Evolutionary conservation across 2,797 vertebrate genomes (phyloP), one percentile per base, ranked within the genome.

Genomic region (Notamacropus eugenii): DNA sequence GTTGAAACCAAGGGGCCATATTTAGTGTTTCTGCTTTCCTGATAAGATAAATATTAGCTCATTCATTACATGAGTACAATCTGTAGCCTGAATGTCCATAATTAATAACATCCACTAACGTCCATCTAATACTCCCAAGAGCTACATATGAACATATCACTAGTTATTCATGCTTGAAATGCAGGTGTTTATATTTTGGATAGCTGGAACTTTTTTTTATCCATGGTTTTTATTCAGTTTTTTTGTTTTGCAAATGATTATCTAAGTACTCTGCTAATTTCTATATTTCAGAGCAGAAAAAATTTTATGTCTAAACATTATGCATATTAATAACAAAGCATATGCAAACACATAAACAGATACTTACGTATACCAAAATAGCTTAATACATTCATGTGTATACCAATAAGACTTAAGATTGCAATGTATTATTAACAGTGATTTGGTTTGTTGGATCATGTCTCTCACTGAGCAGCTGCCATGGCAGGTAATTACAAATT

Each of bases 401-500:
- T 13, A 91, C n/a, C 92, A 31, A 46, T 12, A 58, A 27, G 24
- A 56, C 24, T 94, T 54, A 91, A 93, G 27, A 6, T 19, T 40
- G 55, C 0, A 90, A 24, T 1, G 12, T 4, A 59, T 67, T 34
- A 90, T 55, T 59, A 59, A 34, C 58, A 12, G 40, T 91, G 10
- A 93, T 22, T 90, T 94, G 31, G 10, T 74, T 54, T 56, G 24
- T 54, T 19, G 28, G n/a, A 28, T 67, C 55, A 52, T 92, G 67
- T 14, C 95, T 93, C 94, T 92, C 54, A 92, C 12, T 40, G n/a
- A 90, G 16, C 27, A 92, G 59, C 46, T 52, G 56, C 16, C 82
- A 46, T 54, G 95, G 54, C 95, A 59, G 34, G 94, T 93, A 94
- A 93, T 95, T 91, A 94, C 22, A 90, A 87, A 94, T 82, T 90